These are phyloP conservation scores for Holothuria leucospilota DNA, from an alignment of 53 echinoderm and acorn worm genomes.

Conservation along the genomic window DNA sequence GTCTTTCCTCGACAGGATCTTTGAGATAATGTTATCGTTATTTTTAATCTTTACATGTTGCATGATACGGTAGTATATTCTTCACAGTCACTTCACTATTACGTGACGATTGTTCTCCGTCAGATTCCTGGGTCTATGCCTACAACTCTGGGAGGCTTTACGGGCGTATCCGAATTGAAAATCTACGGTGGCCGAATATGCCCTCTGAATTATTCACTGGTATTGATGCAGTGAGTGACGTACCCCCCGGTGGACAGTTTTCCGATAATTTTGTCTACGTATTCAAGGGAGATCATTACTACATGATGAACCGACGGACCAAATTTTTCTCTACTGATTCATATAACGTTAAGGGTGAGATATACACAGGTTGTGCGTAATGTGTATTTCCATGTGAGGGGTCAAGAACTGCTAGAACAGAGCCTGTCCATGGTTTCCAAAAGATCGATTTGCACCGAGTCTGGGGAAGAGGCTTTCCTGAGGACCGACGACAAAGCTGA, in stretches of 20 bases:
- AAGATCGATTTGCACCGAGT: too few relatives aligned
- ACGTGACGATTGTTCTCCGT: not conserved
- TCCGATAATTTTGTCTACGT: not conserved
- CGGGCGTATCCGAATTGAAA: slow-evolving; percentile 24
- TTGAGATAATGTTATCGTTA: too few relatives aligned
- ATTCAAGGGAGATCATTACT: slow-evolving; percentile 42
- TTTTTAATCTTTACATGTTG: too few relatives aligned
- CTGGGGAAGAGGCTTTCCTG: too few relatives aligned
- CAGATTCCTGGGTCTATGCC: slow-evolving; percentile 24
- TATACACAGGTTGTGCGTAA: not conserved
- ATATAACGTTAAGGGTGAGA: not conserved
- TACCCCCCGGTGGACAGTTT: not conserved
- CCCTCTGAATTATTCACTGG: not conserved
- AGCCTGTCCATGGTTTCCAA: too few relatives aligned
- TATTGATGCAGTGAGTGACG: slow-evolving; percentile 24
- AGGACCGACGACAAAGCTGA: too few relatives aligned
- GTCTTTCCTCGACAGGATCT: too few relatives aligned
- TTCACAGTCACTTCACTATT: too few relatives aligned
- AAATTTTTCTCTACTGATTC: not conserved
- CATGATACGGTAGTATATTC: too few relatives aligned
- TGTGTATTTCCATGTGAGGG: not conserved
- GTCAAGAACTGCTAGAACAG: too few relatives aligned
- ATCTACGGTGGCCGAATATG: slow-evolving; percentile 27
- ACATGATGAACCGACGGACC: not conserved
- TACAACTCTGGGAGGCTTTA: not conserved